phyloP scores from a whole-genome alignment of 2,888 invertebrate species.

The Dendrolimus pini region DNA sequence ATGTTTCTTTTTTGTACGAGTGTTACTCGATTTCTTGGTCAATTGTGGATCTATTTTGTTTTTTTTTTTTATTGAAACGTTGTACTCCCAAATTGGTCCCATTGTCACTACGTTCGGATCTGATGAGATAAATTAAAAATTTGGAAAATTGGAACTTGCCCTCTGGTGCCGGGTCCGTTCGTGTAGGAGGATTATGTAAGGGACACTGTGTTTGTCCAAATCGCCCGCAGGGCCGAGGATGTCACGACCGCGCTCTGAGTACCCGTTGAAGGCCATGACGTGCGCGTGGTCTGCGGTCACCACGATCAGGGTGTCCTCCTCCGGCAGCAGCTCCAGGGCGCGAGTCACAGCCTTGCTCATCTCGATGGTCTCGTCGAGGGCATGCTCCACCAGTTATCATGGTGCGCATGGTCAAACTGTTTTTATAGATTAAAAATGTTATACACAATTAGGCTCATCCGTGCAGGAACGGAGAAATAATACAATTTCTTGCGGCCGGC shows the following conservation, averaged over 20 bases:
- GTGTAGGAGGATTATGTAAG: slow-evolving; percentile 76
- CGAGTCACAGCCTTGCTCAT: slow-evolving; percentile 73
- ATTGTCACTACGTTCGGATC: no score
- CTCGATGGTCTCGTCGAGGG: slow-evolving; percentile 82
- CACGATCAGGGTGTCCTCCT: slow-evolving; percentile 81
- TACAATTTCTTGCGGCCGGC: no score
- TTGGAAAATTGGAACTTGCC: no score
- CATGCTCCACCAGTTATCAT: slow-evolving; percentile 71
- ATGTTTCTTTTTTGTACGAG: no score
- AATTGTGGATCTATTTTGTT: no score
- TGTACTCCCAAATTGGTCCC: no score
- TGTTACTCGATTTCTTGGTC: no score
- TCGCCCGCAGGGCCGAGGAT: slow-evolving; percentile 53
- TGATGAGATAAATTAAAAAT: no score
- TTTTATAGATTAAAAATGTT: no score
- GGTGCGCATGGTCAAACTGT: slow-evolving; percentile 82
- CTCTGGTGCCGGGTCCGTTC: slow-evolving; percentile 76
- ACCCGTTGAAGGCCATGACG: slow-evolving; percentile 81
- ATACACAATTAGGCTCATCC: no score
- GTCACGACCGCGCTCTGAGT: slow-evolving; percentile 68
- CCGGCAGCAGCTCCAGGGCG: slow-evolving; percentile 57
- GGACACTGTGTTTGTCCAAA: slow-evolving; percentile 54
- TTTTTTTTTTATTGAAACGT: no score
- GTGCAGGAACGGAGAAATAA: no score
- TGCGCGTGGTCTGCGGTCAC: slow-evolving; percentile 88